Percentiles rank a stretch among this genome's conserved stretches.
Evolutionary conservation across 2,888 invertebrate genomes (phyloP).

Genomic region (Busseola fusca): DNA sequence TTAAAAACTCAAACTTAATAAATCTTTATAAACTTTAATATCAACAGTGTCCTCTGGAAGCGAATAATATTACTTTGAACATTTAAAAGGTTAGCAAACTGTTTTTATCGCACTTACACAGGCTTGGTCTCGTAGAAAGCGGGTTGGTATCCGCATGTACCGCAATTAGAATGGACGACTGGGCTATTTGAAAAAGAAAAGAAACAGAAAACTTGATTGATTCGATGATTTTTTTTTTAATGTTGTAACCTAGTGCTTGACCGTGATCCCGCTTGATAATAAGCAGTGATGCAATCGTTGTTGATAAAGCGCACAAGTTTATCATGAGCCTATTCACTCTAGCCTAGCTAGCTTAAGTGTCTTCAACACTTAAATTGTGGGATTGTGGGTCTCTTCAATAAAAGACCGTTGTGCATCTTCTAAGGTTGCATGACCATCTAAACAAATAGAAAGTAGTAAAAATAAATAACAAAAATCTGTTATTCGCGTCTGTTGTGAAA

Average conservation of each 20-base stretch:
- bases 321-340: too few species aligned
- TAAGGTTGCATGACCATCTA: too few species aligned
- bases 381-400: neutral
- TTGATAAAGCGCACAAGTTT: too few species aligned
- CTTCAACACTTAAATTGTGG: too few species aligned
- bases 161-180: neutral
- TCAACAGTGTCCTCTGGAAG: constrained; percentile 32
- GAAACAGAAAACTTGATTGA: neutral
- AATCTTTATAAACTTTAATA: constrained; percentile 46
- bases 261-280: too few species aligned
- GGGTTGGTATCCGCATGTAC: neutral
- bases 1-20: constrained; percentile 39
- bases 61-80: constrained; percentile 46
- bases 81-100: constrained; percentile 51
- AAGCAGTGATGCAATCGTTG: too few species aligned
- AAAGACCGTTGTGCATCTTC: too few species aligned
- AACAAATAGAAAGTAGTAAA: too few species aligned
- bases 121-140: constrained; percentile 11
- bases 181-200: neutral
- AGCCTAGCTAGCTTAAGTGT: too few species aligned
- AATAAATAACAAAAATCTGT: neutral
- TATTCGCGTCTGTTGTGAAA: neutral
- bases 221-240: too few species aligned
- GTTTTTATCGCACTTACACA: constrained; percentile 23
- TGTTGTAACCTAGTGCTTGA: too few species aligned